Percentiles rank a stretch among this genome's conserved stretches.
These are phyloP conservation scores for Ctenomys sociabilis DNA, from an alignment of 2,113 vertebrate species.

Conservation along the genomic window DNA sequence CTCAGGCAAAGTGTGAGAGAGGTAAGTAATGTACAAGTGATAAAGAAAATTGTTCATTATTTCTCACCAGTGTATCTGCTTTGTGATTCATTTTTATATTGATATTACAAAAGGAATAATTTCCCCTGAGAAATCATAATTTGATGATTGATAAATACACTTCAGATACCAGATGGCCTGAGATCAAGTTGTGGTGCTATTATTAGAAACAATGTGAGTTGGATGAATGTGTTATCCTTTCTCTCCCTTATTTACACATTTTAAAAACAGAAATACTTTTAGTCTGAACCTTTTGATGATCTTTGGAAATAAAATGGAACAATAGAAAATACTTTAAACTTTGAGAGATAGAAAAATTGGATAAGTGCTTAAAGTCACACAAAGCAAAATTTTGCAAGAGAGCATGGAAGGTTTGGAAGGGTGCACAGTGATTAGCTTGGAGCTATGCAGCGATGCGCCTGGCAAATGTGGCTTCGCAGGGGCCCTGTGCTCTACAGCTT, in stretches of 20 bases:
- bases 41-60: not conserved
- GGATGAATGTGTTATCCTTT: not conserved
- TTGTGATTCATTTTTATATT: not conserved
- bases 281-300: not conserved
- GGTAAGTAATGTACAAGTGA: not conserved
- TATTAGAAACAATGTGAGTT: not conserved
- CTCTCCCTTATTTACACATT: not conserved
- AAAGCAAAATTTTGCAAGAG: not conserved
- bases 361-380: not conserved
- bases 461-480: not conserved
- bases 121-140: not conserved
- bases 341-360: not conserved
- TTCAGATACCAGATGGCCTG: not conserved
- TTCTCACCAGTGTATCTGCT: not conserved
- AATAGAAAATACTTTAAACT: not conserved
- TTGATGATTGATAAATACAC: not conserved
- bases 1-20: not conserved
- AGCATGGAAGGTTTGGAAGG: not conserved
- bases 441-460: fast-evolving
- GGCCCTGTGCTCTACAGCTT: not conserved
- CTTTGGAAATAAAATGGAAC: not conserved
- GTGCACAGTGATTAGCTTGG: not conserved
- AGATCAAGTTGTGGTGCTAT: not conserved
- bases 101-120: not conserved
- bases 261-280: not conserved